A percentile compares a stretch with the other conserved stretches of the same genome.
phyloP scores from a whole-genome alignment of 2,888 invertebrate species.

The Caenorhabditis becei region DNA sequence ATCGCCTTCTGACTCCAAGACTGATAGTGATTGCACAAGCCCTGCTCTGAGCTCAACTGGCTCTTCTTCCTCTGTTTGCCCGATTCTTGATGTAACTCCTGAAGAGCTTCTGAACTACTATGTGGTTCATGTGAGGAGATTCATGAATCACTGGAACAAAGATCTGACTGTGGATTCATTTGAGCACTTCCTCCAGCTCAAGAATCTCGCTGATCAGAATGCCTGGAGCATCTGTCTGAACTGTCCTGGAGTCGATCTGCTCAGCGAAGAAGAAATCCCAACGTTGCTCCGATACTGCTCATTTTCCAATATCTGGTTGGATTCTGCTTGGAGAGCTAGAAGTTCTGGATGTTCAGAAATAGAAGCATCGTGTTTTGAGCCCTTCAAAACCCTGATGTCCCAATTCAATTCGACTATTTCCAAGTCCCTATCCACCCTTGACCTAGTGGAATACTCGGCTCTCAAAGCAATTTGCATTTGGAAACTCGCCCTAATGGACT shows the following conservation, averaged over 20 bases:
- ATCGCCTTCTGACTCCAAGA: not conserved
- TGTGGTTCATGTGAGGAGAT: not conserved
- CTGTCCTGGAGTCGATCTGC: constrained; percentile 35
- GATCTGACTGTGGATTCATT: not conserved
- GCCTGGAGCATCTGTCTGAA: constrained; percentile 20
- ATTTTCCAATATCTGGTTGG: constrained; percentile 40
- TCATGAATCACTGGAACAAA: not conserved
- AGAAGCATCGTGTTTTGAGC: not conserved
- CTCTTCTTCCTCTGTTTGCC: constrained; percentile 17
- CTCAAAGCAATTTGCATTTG: constrained; percentile 63
- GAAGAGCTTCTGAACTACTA: constrained; percentile 35
- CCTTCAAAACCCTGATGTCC: constrained; percentile 9
- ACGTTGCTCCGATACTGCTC: constrained; percentile 25
- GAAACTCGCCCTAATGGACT: constrained; percentile 63
- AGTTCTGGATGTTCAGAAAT: not conserved
- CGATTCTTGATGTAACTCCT: constrained; percentile 15
- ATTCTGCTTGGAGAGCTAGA: constrained; percentile 26
- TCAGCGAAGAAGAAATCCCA: constrained; percentile 13
- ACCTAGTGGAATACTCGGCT: constrained; percentile 64
- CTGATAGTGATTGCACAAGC: too few relatives aligned
- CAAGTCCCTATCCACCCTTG: constrained; percentile 29
- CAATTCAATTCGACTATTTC: constrained; percentile 29
- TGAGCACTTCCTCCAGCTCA: not conserved
- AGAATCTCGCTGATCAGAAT: constrained; percentile 24
- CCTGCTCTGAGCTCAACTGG: constrained; percentile 6